A percentile compares a stretch with the other conserved stretches of the same genome.
Evolutionary conservation across 2,113 vertebrate genomes (phyloP).

Genomic region (Lepus americanus): DNA sequence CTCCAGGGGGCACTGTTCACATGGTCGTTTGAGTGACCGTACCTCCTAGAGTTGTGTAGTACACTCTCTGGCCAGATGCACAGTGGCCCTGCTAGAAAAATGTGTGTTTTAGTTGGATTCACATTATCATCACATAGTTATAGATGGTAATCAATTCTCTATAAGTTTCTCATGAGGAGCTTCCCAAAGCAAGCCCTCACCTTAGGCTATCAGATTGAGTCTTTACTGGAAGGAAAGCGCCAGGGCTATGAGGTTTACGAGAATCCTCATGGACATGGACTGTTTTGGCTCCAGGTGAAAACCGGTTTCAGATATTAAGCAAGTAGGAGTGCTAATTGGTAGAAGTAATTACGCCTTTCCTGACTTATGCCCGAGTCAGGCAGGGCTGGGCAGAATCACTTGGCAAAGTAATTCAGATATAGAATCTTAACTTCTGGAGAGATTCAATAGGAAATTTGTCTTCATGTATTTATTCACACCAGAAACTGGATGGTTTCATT

Average conservation of each 20-base stretch:
- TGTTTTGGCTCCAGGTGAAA: conserved; percentile 46
- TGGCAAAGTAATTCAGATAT: conserved; percentile 28
- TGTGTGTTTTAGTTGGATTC: background rate
- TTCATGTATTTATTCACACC: conserved; percentile 3
- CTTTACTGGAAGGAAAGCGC: conserved; percentile 59
- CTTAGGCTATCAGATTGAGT: conserved; percentile 57
- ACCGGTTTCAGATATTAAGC: conserved; percentile 56
- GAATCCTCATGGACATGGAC: background rate
- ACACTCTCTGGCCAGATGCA: background rate
- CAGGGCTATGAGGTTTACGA: conserved; percentile 59
- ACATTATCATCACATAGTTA: conserved; percentile 48
- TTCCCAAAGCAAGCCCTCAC: conserved; percentile 48
- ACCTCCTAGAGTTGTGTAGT: background rate
- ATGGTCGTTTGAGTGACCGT: background rate
- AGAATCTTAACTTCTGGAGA: conserved; percentile 12
- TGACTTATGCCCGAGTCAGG: background rate
- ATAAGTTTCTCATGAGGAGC: conserved; percentile 50
- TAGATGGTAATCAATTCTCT: background rate
- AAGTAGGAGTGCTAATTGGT: conserved; percentile 60
- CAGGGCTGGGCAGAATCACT: background rate
- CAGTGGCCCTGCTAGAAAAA: background rate
- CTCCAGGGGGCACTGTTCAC: background rate
- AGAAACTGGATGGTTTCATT: conserved; percentile 9
- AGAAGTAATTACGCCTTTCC: conserved; percentile 65
- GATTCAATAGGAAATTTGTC: background rate